Base-by-base conservation (phyloP, 2,888 invertebrate genomes). In the Drosophila planitibia region DNA sequence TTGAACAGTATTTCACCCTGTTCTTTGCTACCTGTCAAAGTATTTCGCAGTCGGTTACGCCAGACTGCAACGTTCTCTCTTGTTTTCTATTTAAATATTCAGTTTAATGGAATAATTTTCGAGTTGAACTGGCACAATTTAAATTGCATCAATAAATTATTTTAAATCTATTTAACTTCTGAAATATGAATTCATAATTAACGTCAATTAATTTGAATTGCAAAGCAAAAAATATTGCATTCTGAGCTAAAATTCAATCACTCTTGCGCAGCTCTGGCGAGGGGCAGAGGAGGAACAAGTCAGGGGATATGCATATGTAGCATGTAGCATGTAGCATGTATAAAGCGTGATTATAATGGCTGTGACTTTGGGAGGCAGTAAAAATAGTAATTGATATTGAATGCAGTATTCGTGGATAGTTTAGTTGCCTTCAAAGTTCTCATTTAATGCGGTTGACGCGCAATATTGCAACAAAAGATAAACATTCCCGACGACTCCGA, bases 401-500 rank as follows among this genome's bases (percentile, higher is more conserved):
- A 30, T 28, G 67, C 6, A 41, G 14, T 58, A 57, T 58, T 67
- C 58, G 41, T 14, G 14, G 4, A 22, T 41, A 19, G 14, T 12
- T 16, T 7, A 3, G 44, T 51, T 25, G 58, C 57, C 67, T 49
- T 52, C 25, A 54, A 60, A 32, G 28, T 33, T 54, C 22, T 22
- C 54, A 44, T 52, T 19, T 39, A 59, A 69, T 55, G 76, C 65
- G 74, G 58, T 49, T 33, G 63, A 12, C 5, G 53, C 53, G 28
- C 62, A 55, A 7, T 59, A 19, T 69, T 54, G 5, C 25, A 22
- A 37, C 9, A 16, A 25, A 28, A 47, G 62, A 79, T 65, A 66
- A 67, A 55, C 47, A 47, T 47, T 47, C 10, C 47, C 47, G 37
- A 55, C 28, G 12, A 4, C 16, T 22, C 16, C 6, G 58, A 65